Evolutionary conservation across 2,797 vertebrate genomes (phyloP), one percentile per base, ranked within the genome.

Genomic region (Coregonus suidteri): DNA sequence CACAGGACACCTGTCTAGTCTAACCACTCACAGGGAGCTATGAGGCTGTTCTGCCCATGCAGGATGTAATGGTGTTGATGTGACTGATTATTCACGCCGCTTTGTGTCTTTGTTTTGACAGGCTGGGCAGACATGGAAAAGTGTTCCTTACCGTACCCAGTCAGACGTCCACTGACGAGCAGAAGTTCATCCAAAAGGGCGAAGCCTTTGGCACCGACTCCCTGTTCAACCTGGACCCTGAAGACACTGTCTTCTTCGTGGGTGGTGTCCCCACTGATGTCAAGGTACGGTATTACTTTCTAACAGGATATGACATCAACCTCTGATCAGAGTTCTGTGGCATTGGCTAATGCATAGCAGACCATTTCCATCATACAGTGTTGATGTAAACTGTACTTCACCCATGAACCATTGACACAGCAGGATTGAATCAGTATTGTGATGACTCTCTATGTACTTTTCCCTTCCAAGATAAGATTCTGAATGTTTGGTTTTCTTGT

Each of bases 101-200:
- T 59, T 59, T 20, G 56, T 59, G 6, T 18, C 4, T 81, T 41
- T n/a, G 53, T 82, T 13, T 34, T 72, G 70, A 1, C 77, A 99
- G 98, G 86, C 89, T 99, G 47, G 98, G 98, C 75, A 93, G 96
- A 84, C 97, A 99, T 0, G 98, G 98, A 3, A 99, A 99, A 86
- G 91, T 99, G 73, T 97, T 97, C 90, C 91, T 99, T 87, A 99
- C 98, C 6, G 94, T 99, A 14, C 97, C 98, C 18, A 98, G 97
- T 84, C 95, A 96, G 82, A 94, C 92, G 34, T 94, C 91, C 84
- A 94, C 95, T 0, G 95, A 96, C 18, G 98, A 99, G 85, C 97
- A 99, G 90, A 99, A 99, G 89, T 99, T 99, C 85, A 99, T 99
- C 86, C 98, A 99, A 92, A 99, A 96, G 86, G 97, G 97, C 0